These are phyloP conservation scores for Acanthis flammea DNA, from an alignment of 2,797 vertebrate genomes.

Conservation along the genomic window DNA sequence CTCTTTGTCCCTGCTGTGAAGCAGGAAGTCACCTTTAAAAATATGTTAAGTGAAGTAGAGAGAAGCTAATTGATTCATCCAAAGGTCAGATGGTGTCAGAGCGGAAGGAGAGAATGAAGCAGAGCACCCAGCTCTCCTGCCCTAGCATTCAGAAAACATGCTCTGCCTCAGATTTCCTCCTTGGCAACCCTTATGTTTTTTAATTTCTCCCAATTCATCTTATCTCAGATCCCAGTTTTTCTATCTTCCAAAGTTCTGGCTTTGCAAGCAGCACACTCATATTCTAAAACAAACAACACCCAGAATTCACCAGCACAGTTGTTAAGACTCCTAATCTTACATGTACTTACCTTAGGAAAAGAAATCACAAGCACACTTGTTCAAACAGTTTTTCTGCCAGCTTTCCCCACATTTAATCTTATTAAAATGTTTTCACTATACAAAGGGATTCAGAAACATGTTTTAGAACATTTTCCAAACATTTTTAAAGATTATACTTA, in stretches of 20 bases:
- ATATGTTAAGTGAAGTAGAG: conserved; percentile 7
- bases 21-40: conserved; percentile 31
- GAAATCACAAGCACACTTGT: conserved; percentile 60
- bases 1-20: conserved; percentile 5
- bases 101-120: background rate
- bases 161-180: background rate
- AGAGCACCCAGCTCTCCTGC: background rate
- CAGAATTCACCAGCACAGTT: conserved; percentile 32
- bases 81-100: conserved; percentile 8
- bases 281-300: conserved; percentile 49
- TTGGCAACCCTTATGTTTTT: fast-evolving
- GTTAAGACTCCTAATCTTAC: conserved; percentile 44
- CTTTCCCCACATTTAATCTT: conserved; percentile 60
- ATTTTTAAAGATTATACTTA: conserved; percentile 60
- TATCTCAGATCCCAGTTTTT: background rate
- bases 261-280: background rate
- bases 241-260: background rate
- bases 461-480: conserved; percentile 71
- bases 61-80: conserved; percentile 40
- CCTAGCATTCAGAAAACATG: background rate
- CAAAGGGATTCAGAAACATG: conserved; percentile 59
- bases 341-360: conserved; percentile 51
- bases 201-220: background rate
- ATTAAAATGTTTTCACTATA: conserved; percentile 65
- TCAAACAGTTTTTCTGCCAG: conserved; percentile 64